These are phyloP conservation scores for Apocrypta bakeri DNA, from an alignment of 1,140 invertebrate genomes.

Conservation along the genomic window DNA sequence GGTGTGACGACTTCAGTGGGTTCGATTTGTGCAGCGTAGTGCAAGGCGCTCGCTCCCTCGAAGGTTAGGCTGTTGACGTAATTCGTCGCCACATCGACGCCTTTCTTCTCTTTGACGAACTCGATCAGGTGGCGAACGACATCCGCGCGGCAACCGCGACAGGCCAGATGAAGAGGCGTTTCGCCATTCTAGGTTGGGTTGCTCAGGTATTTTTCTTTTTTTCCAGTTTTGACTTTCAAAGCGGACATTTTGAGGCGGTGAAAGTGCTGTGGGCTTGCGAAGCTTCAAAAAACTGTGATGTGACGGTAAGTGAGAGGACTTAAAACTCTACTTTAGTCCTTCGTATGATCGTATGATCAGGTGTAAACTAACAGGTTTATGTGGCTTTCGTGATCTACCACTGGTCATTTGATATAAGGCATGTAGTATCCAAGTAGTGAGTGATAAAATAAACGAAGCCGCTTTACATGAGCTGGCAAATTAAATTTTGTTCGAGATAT, in stretches of 20 bases:
- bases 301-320: background rate
- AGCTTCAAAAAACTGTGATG: background rate
- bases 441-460: background rate
- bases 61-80: conserved; percentile 90
- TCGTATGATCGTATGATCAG: too few species aligned
- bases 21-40: conserved; percentile 89
- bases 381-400: background rate
- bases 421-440: background rate
- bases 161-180: conserved; percentile 94
- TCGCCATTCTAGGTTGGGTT: conserved; percentile 86
- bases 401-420: background rate
- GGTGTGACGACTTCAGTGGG: conserved; percentile 83
- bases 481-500: background rate
- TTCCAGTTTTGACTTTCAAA: background rate
- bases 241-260: background rate
- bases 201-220: background rate
- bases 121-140: conserved; percentile 89
- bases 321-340: background rate
- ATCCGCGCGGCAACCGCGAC: conserved; percentile 87
- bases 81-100: conserved; percentile 80
- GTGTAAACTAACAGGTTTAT: too few species aligned
- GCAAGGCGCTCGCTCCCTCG: conserved; percentile 94
- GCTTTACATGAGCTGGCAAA: conserved; percentile 16
- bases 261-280: background rate
- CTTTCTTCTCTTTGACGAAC: conserved; percentile 86